Conservation (phyloP, 2,797 vertebrate species). For the Gambelia wislizenii region DNA sequence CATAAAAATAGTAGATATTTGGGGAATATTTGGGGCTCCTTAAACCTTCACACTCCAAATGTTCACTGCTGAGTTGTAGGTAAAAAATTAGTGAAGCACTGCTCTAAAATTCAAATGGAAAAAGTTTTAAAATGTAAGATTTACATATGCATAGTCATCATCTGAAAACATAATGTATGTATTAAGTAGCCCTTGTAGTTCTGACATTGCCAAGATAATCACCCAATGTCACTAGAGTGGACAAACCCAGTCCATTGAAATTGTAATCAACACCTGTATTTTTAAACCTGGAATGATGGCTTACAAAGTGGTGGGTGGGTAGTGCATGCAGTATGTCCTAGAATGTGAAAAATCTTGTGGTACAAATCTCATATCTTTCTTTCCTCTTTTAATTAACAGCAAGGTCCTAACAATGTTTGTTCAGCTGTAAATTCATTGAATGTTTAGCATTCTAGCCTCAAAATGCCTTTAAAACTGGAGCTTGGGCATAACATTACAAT, state of each 20-base stretch:
- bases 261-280: too few species aligned
- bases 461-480: neutral
- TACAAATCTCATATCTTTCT: neutral
- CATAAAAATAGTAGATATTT: neutral
- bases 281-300: neutral
- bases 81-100: neutral
- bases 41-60: neutral
- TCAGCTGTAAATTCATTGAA: neutral
- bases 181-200: neutral
- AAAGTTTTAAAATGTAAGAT: neutral
- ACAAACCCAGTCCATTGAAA: neutral
- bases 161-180: neutral
- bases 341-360: neutral
- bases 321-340: neutral
- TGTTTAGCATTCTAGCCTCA: neutral
- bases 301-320: neutral
- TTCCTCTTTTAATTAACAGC: neutral
- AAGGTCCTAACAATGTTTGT: neutral
- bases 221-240: neutral
- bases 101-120: neutral
- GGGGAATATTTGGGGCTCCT: neutral
- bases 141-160: neutral
- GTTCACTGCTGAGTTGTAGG: neutral
- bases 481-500: too few species aligned
- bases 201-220: neutral